Percentiles rank a stretch among this genome's conserved stretches.
Conservation (phyloP, 2,113 vertebrate genomes). For the Mustelus asterias region DNA sequence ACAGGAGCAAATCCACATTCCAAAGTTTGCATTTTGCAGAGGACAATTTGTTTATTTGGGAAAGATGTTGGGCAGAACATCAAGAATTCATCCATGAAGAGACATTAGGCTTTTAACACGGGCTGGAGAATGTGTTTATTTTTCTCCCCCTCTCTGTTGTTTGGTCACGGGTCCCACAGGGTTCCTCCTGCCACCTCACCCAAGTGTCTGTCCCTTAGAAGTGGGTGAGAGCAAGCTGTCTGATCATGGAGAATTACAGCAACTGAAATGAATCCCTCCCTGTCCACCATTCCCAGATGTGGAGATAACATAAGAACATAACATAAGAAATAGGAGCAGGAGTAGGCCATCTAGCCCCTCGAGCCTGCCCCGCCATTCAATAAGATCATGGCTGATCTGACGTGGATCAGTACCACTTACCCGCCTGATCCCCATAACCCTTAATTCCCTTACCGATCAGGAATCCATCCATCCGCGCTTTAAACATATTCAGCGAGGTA, state of each 20-base stretch:
- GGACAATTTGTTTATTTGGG: not conserved
- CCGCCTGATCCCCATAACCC: no score
- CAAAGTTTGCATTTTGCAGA: not conserved
- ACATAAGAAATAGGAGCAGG: no score
- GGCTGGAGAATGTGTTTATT: not conserved
- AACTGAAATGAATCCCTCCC: not conserved
- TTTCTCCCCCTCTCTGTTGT: not conserved
- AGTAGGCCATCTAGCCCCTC: no score
- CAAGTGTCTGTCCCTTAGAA: no score
- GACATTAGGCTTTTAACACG: not conserved
- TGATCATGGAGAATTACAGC: not conserved
- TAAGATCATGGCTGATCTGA: no score
- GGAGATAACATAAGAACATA: no score
- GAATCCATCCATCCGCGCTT: no score
- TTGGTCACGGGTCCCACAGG: not conserved
- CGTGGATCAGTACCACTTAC: no score
- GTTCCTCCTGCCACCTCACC: not conserved
- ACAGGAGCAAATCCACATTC: not conserved
- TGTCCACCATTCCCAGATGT: not conserved
- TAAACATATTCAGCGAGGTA: no score
- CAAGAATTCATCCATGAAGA: not conserved
- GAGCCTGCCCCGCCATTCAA: no score
- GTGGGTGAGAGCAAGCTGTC: not conserved
- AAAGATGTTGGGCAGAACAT: not conserved
- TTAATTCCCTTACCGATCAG: no score